These are phyloP conservation scores for Prosopocoilus inquinatus DNA, from an alignment of 2,888 invertebrate genomes.

Conservation along the genomic window DNA sequence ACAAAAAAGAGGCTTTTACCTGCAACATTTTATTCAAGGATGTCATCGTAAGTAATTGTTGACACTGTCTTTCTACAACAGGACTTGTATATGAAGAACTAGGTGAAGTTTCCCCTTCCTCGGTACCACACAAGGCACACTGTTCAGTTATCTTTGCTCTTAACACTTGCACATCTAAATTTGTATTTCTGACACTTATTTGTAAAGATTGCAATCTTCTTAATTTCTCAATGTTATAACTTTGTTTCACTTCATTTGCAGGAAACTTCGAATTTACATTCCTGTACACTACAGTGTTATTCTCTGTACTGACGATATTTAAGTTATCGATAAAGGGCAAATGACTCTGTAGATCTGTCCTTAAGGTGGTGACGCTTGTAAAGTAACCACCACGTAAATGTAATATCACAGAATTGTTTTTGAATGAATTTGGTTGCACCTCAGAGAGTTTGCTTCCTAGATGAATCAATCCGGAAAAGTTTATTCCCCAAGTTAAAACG, in stretches of 20 bases:
- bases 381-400: conserved; percentile 87
- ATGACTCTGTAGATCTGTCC: conserved; percentile 39
- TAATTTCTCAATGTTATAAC: conserved; percentile 72
- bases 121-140: conserved; percentile 28
- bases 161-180: conserved; percentile 59
- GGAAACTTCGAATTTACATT: conserved; percentile 55
- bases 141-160: conserved; percentile 46
- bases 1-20: conserved; percentile 32
- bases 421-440: conserved; percentile 66
- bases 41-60: conserved; percentile 49
- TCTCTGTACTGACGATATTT: conserved; percentile 39
- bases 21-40: conserved; percentile 49
- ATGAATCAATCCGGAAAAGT: conserved; percentile 79
- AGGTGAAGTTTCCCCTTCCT: conserved; percentile 14
- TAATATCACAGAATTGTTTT: conserved; percentile 75
- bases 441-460: conserved; percentile 67
- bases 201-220: conserved; percentile 68
- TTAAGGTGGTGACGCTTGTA: conserved; percentile 56
- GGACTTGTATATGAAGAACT: conserved; percentile 13
- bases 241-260: conserved; percentile 65
- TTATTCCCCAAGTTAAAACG: conserved; percentile 80
- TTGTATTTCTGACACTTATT: conserved; percentile 68
- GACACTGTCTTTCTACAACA: conserved; percentile 37
- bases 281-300: conserved; percentile 39
- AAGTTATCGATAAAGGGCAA: conserved; percentile 41